Conservation (phyloP, 2,888 invertebrate species). For the Tetrapedia diversipes region DNA sequence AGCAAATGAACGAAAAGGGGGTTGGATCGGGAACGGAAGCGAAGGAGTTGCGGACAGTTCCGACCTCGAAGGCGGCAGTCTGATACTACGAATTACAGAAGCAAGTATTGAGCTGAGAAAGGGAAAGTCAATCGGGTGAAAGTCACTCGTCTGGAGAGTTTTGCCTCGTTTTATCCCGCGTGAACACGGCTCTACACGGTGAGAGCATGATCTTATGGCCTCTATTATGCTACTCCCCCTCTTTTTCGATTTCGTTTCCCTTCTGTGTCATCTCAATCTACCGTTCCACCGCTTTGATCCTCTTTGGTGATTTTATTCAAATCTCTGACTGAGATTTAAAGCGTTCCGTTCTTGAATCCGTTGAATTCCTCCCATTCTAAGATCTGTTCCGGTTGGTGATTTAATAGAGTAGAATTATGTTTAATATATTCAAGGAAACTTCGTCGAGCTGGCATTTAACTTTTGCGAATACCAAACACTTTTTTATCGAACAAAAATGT, state of each 20-base stretch:
- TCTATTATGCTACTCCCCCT: conserved; percentile 19
- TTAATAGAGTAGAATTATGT: no score
- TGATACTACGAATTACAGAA: conserved; percentile 50
- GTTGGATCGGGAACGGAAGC: conserved; percentile 13
- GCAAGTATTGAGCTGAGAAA: conserved; percentile 70
- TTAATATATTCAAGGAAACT: no score
- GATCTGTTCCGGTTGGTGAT: no score
- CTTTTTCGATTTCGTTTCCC: conserved; percentile 35
- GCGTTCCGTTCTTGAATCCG: neutral
- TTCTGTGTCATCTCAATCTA: neutral
- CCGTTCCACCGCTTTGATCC: neutral
- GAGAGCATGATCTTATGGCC: conserved; percentile 48
- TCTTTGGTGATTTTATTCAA: neutral
- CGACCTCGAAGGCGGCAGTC: conserved; percentile 19
- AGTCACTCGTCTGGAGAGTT: conserved; percentile 75
- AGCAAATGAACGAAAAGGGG: conserved; percentile 4
- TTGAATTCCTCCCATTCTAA: neutral
- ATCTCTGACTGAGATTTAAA: neutral
- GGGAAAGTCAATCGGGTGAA: conserved; percentile 81
- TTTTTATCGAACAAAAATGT: no score
- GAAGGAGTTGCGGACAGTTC: conserved; percentile 12
- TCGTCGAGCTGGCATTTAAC: no score
- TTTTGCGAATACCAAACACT: no score
- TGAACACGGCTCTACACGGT: conserved; percentile 48
- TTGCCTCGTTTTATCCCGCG: conserved; percentile 70